Percentiles rank a stretch among this genome's conserved stretches.
These are phyloP conservation scores for Automeris io DNA, from an alignment of 2,888 invertebrate species.

Conservation along the genomic window DNA sequence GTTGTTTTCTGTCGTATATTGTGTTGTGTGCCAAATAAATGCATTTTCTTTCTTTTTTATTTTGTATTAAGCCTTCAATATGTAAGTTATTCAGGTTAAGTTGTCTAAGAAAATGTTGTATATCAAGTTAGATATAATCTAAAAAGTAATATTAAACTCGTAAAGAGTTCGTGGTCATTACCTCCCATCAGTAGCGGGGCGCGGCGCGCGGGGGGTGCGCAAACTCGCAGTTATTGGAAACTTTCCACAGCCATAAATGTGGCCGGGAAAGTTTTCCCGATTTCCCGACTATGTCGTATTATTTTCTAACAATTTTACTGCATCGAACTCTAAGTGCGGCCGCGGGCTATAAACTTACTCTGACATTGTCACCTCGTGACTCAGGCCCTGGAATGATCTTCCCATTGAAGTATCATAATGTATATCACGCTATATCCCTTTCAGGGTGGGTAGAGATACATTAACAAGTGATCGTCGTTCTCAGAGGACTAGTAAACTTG, in stretches of 20 bases:
- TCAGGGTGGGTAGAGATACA: no score
- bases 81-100: no score
- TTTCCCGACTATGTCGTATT: slow-evolving; percentile 41
- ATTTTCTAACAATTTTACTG: slow-evolving; percentile 56
- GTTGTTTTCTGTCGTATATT: no score
- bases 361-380: slow-evolving; percentile 22
- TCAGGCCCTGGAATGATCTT: slow-evolving; percentile 21
- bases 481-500: no score
- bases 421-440: no score
- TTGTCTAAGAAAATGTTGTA: no score
- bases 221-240: slow-evolving; percentile 13
- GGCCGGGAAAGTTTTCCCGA: slow-evolving; percentile 45
- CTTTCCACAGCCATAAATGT: slow-evolving; percentile 38
- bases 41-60: no score
- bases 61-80: no score
- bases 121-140: no score
- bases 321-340: slow-evolving; percentile 25
- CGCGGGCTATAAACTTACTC: slow-evolving; percentile 16
- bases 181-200: slow-evolving; percentile 24
- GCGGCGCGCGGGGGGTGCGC: slow-evolving; percentile 18
- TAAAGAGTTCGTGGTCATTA: slow-evolving; percentile 25
- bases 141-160: background rate
- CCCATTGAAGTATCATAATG: no score
- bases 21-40: no score
- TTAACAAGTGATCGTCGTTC: no score